Base-by-base conservation (phyloP, 2,888 invertebrate species). In the Hesperia comma region DNA sequence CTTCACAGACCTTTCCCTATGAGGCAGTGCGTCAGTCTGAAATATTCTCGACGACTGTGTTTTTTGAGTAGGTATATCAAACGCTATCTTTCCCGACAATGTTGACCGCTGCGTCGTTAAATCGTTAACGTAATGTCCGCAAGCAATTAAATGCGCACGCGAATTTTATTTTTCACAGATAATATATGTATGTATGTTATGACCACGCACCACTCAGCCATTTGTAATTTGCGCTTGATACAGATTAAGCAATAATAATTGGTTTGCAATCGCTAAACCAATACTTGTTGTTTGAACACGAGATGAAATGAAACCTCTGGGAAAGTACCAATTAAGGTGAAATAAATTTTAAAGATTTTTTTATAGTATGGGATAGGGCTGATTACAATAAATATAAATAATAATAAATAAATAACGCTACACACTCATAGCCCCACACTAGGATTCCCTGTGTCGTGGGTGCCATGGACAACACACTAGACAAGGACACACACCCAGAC, bases 91-190 rank as follows among this genome's bases (percentile, higher is more conserved):
- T 49, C 49, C 19, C 17, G 19, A 46, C 43, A 32, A 10, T 43
- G 55, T 63, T 63, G 55, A 46, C 61, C 51, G 40, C 19, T 49
- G 10, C n/a, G 32, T 57, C 37, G 49, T 56, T 57, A 51, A 41
- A 8, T 49, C 46, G 49, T 56, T 57, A 57, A 41, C 14, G 57
- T 57, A 41, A 57, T 43, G 74, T 71, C 70, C 69, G 74, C 69
- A 71, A 74, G 72, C 78, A 79, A 81, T 80, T 79, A 77, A 19
- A 17, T 49, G 12, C 74, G 73, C 74, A 61, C 68, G 71, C 67
- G 72, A 72, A 77, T 83, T 81, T 81, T 81, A 81, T 76, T 79
- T 80, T 75, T 73, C 74, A 79, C 74, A 76, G 76, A 79, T 78
- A 80, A 74, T 74, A 77, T 74, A n/a, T n/a, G n/a, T n/a, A n/a